Conservation (phyloP, 2,888 invertebrate species). For the Mamestra brassicae region DNA sequence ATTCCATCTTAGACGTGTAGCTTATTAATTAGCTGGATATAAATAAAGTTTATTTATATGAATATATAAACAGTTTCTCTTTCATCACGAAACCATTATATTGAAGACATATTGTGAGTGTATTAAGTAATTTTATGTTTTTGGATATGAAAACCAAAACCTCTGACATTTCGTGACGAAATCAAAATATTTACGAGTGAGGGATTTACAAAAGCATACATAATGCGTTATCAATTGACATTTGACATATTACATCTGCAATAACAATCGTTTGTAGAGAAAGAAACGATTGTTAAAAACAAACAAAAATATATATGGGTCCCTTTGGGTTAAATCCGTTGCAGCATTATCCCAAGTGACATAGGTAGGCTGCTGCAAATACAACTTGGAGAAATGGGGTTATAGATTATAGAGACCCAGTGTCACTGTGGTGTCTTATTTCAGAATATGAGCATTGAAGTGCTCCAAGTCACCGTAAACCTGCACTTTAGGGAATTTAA, state of each 20-base stretch:
- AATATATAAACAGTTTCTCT: conserved; percentile 7
- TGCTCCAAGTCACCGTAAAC: neutral
- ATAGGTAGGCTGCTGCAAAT: too few relatives aligned
- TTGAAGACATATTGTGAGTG: neutral
- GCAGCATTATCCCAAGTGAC: too few relatives aligned
- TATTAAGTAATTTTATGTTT: neutral
- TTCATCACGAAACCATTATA: neutral
- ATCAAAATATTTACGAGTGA: neutral
- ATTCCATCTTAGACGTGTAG: neutral
- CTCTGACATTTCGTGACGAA: neutral
- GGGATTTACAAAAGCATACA: conserved; percentile 6
- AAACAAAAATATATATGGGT: neutral
- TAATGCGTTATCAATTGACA: conserved; percentile 36
- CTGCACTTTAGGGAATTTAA: neutral
- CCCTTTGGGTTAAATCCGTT: too few relatives aligned
- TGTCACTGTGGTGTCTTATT: too few relatives aligned
- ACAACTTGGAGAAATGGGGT: neutral
- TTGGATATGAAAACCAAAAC: neutral
- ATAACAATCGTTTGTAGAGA: too few relatives aligned
- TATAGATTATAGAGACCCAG: neutral
- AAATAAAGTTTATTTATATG: neutral
- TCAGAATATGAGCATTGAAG: neutral
- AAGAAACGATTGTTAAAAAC: neutral
- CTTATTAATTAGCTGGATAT: neutral
- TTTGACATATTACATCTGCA: conserved; percentile 40